Percentiles rank a stretch among this genome's conserved stretches.
phyloP scores from a whole-genome alignment of 2,888 invertebrate genomes.

The Hylaea fasciaria region DNA sequence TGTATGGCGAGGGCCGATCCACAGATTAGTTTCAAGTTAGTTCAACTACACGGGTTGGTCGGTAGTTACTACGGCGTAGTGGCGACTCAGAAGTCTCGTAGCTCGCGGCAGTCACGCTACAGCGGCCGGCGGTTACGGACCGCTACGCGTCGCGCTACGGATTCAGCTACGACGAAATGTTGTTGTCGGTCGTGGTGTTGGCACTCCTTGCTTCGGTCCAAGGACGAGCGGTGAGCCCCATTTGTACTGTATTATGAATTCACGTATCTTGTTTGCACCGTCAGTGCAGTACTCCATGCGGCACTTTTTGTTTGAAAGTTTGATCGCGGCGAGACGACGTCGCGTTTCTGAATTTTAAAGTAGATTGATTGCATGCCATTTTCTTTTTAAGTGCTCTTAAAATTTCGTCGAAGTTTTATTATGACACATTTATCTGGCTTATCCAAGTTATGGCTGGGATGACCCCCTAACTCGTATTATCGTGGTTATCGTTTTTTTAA shows the following conservation, averaged over 20 bases:
- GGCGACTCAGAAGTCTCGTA: conserved; percentile 39
- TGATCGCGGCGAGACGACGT: conserved; percentile 28
- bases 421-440: neutral
- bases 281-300: conserved; percentile 36
- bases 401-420: conserved; percentile 1
- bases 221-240: conserved; percentile 80
- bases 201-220: conserved; percentile 75
- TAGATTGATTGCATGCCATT: conserved; percentile 8
- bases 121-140: conserved; percentile 61
- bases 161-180: conserved; percentile 68
- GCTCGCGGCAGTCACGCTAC: conserved; percentile 80
- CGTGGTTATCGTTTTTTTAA: too few species aligned
- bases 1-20: conserved; percentile 59
- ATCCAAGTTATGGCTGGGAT: too few species aligned
- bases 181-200: conserved; percentile 70
- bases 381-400: conserved; percentile 3
- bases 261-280: conserved; percentile 38
- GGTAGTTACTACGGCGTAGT: conserved; percentile 27
- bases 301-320: conserved; percentile 45
- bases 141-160: conserved; percentile 64
- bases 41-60: conserved; percentile 23
- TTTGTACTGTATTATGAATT: conserved; percentile 42
- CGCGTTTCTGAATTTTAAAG: conserved; percentile 21
- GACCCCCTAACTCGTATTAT: too few species aligned
- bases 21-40: neutral